Base-by-base conservation (phyloP, 2,888 invertebrate species). In the Drosophila parthenogenetica region DNA sequence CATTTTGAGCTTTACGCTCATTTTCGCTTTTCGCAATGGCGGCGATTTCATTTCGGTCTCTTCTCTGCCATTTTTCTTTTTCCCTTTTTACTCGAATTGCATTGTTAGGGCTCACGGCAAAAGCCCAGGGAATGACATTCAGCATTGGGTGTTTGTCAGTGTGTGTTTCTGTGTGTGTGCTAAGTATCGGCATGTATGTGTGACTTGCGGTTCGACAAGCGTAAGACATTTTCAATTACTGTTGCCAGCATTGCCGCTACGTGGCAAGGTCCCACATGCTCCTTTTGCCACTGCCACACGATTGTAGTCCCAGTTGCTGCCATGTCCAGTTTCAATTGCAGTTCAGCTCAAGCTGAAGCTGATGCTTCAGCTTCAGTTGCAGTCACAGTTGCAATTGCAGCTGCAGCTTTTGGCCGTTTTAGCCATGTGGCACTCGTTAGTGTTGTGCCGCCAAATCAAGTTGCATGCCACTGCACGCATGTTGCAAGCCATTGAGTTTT, bases 201-300 rank as follows among this genome's bases (percentile, higher is more conserved):
- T 73, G 72, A 77, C 82, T 85, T 87, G 89, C 73, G 77, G 81
- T 90, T 81, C 89, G 89, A 88, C 90, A 90, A 89, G 85, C 90
- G 79, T 84, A 87, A 90, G 90, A 90, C 91, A 89, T 89, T 90
- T 90, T 88, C 91, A 90, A 90, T 90, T 90, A 90, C 88, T 84
- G 79, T 77, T 83, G 61, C 69, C 85, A 71, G 69, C 77, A 79
- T 79, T 63, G 69, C 76, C 76, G 76, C 67, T 73, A 76, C 76
- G 73, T 76, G 72, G 70, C 49, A 32, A 5, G 22, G 49, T 66
- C 45, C 51, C 68, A 62, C 58, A 40, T 17, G 40, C 17, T 19
- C 49, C 49, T 19, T 50, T 53, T 14, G 16, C 32, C 45, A 40
- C 48, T 32, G 32, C 11, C 32, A 32, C 32, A 32, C 11, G 39